Conservation (phyloP, 2,888 invertebrate genomes). For the Dasypolia templi region DNA sequence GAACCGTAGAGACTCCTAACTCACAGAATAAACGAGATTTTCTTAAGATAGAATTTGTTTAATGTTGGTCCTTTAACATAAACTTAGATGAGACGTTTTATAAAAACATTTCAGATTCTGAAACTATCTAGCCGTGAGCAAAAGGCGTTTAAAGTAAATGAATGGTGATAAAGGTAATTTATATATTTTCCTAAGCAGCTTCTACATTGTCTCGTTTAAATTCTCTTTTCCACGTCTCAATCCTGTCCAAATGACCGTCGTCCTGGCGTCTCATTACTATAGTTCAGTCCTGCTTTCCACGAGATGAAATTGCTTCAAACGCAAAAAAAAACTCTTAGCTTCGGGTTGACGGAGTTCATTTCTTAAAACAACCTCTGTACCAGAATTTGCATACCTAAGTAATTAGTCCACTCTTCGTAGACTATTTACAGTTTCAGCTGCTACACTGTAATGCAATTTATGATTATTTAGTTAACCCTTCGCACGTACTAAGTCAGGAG, state of each 20-base stretch:
- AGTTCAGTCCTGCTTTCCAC: conserved; percentile 51
- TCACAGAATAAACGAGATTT: conserved; percentile 27
- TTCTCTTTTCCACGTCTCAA: conserved; percentile 58
- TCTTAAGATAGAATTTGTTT: conserved; percentile 40
- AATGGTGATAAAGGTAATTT: conserved; percentile 50
- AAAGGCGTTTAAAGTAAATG: conserved; percentile 43
- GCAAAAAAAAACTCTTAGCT: conserved; percentile 50
- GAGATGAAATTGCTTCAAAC: conserved; percentile 55
- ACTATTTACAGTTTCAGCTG: conserved; percentile 56
- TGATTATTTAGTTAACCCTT: conserved; percentile 55
- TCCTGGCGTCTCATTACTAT: conserved; percentile 49
- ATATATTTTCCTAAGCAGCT: conserved; percentile 50
- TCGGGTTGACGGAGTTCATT: conserved; percentile 66
- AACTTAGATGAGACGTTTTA: conserved; percentile 35
- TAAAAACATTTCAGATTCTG: conserved; percentile 37
- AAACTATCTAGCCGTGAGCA: conserved; percentile 16
- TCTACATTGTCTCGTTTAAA: conserved; percentile 36
- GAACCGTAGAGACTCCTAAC: conserved; percentile 37
- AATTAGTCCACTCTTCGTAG: conserved; percentile 71
- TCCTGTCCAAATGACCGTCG: conserved; percentile 64
- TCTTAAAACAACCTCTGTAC: conserved; percentile 69
- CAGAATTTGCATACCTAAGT: conserved; percentile 74
- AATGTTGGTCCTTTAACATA: conserved; percentile 31
- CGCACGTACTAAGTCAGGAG: too few relatives aligned
- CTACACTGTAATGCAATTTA: conserved; percentile 60